Evolutionary conservation across 2,797 vertebrate genomes (phyloP).

Genomic region (Nasua narica): DNA sequence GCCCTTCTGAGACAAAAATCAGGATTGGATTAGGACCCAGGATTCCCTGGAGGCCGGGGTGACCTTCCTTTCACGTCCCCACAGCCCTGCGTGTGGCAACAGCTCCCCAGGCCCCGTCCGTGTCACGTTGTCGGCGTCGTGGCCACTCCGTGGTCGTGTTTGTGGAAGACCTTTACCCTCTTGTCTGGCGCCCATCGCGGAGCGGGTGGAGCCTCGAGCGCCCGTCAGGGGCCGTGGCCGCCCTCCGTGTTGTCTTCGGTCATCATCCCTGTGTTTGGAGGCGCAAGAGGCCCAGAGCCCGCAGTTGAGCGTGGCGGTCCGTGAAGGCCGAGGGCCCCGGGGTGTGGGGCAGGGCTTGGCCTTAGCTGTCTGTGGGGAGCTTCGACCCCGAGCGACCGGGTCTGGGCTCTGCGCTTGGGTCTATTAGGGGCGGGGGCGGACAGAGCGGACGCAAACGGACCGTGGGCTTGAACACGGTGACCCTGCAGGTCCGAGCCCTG

Average conservation of each 20-base stretch:
- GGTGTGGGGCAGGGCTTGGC: accelerated
- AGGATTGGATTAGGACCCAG: neutral
- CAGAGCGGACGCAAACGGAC: too few relatives aligned
- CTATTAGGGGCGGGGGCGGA: neutral
- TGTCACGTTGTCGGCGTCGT: accelerated
- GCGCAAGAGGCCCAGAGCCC: neutral
- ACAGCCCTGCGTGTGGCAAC: accelerated
- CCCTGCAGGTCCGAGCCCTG: too few relatives aligned
- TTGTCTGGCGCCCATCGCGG: neutral
- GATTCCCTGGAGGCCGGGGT: neutral
- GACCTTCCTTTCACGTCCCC: neutral
- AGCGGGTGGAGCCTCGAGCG: accelerated
- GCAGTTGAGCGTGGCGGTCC: accelerated
- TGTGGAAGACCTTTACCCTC: too few relatives aligned
- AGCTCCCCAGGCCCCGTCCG: neutral
- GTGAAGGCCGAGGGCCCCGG: neutral
- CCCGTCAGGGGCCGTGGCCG: accelerated
- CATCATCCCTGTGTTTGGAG: neutral
- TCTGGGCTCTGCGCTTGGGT: neutral
- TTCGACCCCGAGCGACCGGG: accelerated
- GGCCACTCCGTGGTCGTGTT: accelerated
- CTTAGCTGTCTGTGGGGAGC: too few relatives aligned
- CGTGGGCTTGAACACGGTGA: accelerated
- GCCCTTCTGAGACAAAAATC: neutral
- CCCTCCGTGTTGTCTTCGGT: accelerated